These are phyloP conservation scores for Pomatostomus ruficeps DNA, from an alignment of 2,113 vertebrate genomes.

Conservation along the genomic window DNA sequence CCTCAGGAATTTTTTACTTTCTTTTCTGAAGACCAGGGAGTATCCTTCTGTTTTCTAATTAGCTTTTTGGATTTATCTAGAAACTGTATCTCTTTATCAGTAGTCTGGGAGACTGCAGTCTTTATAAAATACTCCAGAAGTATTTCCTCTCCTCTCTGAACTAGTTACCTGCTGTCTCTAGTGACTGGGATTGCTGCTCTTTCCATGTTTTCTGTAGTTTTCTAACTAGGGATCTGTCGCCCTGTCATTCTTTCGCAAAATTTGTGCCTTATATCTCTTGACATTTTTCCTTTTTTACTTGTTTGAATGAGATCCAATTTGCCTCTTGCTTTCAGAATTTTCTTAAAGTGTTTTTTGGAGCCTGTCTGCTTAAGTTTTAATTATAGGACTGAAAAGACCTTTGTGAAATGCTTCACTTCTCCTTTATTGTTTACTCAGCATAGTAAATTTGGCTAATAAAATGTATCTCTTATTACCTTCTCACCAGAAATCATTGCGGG, in stretches of 20 bases:
- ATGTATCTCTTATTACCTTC: not conserved
- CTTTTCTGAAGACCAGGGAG: not conserved
- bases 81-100: not conserved
- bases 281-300: not conserved
- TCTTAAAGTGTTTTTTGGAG: not conserved
- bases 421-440: not conserved
- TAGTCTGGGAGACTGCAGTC: not conserved
- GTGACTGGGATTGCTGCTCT: not conserved
- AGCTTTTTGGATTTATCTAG: not conserved
- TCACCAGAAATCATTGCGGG: not conserved
- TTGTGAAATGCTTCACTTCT: not conserved
- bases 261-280: not conserved
- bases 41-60: not conserved
- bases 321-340: not conserved
- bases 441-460: constrained; percentile 16
- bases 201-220: not conserved
- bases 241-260: constrained; percentile 1
- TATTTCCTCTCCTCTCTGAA: not conserved
- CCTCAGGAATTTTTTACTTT: not conserved
- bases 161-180: not conserved
- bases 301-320: constrained; percentile 35
- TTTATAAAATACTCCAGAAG: not conserved
- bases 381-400: constrained; percentile 20
- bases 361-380: constrained; percentile 39
- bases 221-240: not conserved